Evolutionary conservation across 2,888 invertebrate genomes (phyloP), one percentile per base, ranked within the genome.

Genomic region (Protodeltote pygarga): DNA sequence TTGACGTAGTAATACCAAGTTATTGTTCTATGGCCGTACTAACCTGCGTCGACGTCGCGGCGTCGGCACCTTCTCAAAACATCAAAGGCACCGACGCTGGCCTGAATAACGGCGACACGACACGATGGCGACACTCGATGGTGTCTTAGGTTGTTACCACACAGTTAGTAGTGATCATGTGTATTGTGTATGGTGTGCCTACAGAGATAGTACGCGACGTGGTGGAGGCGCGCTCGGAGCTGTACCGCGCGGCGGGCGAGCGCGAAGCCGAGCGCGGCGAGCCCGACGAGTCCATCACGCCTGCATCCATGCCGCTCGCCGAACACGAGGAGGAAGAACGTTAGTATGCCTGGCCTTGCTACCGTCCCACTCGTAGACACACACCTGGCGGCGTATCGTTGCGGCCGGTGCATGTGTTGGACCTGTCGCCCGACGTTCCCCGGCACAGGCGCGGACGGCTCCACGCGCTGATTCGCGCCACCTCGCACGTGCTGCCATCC

Each of bases 181-280:
- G n/a, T n/a, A n/a, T n/a, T 13, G 1, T 3, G 8, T 5, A 4
- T 16, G 5, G 20, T 25, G 8, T 3, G 3, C 3, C 11, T 6
- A 64, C 85, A 94, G 96, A 95, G 77, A 95, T 97, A 41, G 95
- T 97, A 21, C 93, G 94, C 65, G 96, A 96, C 83, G 96, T 97
- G 74, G 93, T 96, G 73, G 95, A 95, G 77, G 95, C 95, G 65
- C 94, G 96, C 55, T 95, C 95, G 0, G 94, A 94, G 77, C 90
- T 94, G 61, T 94, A 94, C 82, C 87, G 86, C 62, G 86, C 82
- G 14, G 82, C 88, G 19, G 88, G 89, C 49, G 84, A 79, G 68
- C 76, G 71, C 39, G 82, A 63, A 13, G 67, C 61, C 9, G 65
- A 64, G 45, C 77, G 47, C 40, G 58, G n/a, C 66, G 63, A 52